Conservation (phyloP, 2,888 invertebrate species). For the Hydrotaea diabolus region DNA sequence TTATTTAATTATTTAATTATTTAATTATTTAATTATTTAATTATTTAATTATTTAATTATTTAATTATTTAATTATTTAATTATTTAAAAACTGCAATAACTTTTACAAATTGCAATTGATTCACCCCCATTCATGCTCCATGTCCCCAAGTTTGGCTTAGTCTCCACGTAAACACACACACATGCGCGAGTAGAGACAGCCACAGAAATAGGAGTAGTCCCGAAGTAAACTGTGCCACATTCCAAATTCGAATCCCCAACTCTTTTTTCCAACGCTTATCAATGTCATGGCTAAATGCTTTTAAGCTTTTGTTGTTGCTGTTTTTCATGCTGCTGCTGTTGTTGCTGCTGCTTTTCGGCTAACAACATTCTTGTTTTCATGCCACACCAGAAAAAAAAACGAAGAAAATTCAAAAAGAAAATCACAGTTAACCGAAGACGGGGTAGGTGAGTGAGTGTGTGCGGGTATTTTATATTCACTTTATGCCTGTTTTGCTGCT, state of each 20-base stretch:
- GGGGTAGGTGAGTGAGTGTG: neutral
- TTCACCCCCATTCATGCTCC: no score
- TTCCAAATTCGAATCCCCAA: neutral
- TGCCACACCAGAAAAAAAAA: neutral
- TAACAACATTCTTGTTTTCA: conserved; percentile 14
- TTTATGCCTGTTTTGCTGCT: neutral
- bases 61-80: no score
- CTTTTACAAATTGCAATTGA: neutral
- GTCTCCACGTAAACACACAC: neutral
- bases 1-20: no score
- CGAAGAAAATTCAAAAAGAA: neutral
- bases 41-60: no score
- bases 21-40: no score
- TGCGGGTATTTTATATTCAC: neutral
- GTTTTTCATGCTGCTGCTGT: neutral
- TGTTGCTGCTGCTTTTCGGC: neutral
- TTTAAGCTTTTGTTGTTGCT: neutral
- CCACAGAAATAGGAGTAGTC: neutral
- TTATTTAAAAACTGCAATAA: no score
- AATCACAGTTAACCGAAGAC: neutral
- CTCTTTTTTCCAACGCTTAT: neutral
- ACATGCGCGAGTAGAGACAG: neutral
- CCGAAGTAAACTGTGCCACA: conserved; percentile 11
- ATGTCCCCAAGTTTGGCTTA: neutral
- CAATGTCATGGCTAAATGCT: conserved; percentile 32